Base-by-base conservation (phyloP, 2,888 invertebrate species). In the Eugnorisma glareosa region DNA sequence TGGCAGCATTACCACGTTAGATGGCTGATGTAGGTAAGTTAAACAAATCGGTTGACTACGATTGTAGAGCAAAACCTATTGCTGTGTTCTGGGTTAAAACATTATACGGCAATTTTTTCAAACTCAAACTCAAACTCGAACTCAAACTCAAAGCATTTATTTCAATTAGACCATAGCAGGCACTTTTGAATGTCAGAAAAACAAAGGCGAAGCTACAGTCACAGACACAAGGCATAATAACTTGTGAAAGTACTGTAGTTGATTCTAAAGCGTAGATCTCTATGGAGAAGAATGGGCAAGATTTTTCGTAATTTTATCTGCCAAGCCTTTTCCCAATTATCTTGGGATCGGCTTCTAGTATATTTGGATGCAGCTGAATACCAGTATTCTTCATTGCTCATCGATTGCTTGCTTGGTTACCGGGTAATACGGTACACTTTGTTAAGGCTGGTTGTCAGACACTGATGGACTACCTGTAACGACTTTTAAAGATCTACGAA, bases 241-340 rank as follows among this genome's bases (percentile, higher is more conserved):
- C n/a, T n/a, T n/a, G n/a, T n/a, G n/a, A n/a, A n/a, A n/a, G n/a
- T n/a, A n/a, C n/a, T n/a, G n/a, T n/a, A n/a, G n/a, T n/a, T n/a
- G n/a, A n/a, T n/a, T n/a, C n/a, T n/a, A n/a, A n/a, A n/a, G n/a
- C n/a, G n/a, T n/a, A n/a, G n/a, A n/a, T n/a, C n/a, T n/a, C n/a
- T n/a, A n/a, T n/a, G n/a, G n/a, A n/a, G n/a, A n/a, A n/a, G n/a
- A n/a, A n/a, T n/a, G n/a, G n/a, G n/a, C n/a, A n/a, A n/a, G n/a
- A n/a, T n/a, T n/a, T n/a, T 79, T 77, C 57, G 43, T 73, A 59
- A 78, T 73, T 5, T 37, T 15, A 8, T 40, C 7, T 63, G n/a
- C 40, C 40, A 40, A 40, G 40, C 37, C n/a, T 63, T 63, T 59
- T n/a, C 5, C 24, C 24, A 11, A 31, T 21, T 31, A 35, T 21